Percentiles rank a stretch among this genome's conserved stretches.
phyloP scores from a whole-genome alignment of 2,888 invertebrate species.

The Cheilosia vernalis region DNA sequence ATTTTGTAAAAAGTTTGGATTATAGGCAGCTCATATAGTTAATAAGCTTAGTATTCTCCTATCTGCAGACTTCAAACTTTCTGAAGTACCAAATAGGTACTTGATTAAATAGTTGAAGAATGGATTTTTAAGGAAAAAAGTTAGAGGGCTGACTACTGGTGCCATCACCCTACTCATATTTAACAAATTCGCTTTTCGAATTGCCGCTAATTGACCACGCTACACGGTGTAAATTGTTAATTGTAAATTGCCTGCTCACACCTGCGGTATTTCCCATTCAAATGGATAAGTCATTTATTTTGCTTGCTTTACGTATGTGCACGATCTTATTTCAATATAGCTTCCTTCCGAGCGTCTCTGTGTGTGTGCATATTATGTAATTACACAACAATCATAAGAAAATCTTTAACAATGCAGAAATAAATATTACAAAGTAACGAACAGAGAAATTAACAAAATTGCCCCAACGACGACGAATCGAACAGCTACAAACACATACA shows the following conservation, averaged over 20 bases:
- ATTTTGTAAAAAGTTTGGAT: too few species aligned
- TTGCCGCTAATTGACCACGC: neutral
- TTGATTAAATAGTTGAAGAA: too few species aligned
- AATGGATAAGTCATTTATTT: conserved; percentile 34
- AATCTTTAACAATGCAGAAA: conserved; percentile 55
- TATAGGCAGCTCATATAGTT: too few species aligned
- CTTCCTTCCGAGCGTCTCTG: neutral
- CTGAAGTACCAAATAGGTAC: too few species aligned
- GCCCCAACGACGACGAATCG: conserved; percentile 12
- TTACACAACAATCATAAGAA: conserved; percentile 40
- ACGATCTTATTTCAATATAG: conserved; percentile 31
- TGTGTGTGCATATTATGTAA: conserved; percentile 24
- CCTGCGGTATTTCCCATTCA: conserved; percentile 16
- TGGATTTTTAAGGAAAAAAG: too few species aligned
- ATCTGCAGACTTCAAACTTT: too few species aligned
- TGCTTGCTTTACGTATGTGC: conserved; percentile 21
- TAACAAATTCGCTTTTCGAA: too few species aligned
- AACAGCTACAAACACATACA: conserved; percentile 7
- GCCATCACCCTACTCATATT: too few species aligned
- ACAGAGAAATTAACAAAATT: conserved; percentile 55
- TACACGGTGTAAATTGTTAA: neutral
- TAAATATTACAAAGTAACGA: conserved; percentile 20
- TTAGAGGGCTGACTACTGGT: too few species aligned
- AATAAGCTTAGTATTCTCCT: too few species aligned
- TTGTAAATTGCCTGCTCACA: neutral